These are phyloP conservation scores for Petrocephalus sullivani DNA, from an alignment of 2,797 vertebrate species.

Conservation along the genomic window DNA sequence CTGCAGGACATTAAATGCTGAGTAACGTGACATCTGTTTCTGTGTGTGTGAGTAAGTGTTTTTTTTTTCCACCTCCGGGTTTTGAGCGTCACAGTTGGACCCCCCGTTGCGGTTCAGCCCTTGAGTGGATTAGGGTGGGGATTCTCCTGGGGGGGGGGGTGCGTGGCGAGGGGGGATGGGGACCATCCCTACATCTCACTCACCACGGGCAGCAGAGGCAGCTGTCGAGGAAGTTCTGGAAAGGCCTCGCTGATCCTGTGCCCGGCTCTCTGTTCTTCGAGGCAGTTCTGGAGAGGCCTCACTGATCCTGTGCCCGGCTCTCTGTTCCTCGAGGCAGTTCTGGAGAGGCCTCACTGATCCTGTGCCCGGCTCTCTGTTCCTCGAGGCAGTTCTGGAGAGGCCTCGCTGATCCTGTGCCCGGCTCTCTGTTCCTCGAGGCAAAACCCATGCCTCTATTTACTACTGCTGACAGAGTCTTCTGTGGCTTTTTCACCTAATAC, in stretches of 20 bases:
- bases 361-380: neutral
- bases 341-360: neutral
- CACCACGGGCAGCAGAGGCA: neutral
- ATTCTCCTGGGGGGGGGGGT: neutral
- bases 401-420: neutral
- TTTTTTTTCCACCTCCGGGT: neutral
- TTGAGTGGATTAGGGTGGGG: neutral
- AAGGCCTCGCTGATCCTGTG: neutral
- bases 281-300: neutral
- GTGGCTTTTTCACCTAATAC: neutral
- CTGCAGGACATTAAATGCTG: neutral
- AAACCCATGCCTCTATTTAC: neutral
- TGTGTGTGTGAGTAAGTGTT: neutral
- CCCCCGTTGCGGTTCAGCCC: neutral
- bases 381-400: neutral
- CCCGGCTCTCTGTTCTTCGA: neutral
- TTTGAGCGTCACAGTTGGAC: neutral
- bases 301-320: neutral
- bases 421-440: neutral
- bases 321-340: neutral
- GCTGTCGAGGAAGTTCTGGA: neutral
- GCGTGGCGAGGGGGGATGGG: too few relatives aligned
- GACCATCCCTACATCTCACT: neutral
- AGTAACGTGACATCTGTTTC: slow-evolving; percentile 11
- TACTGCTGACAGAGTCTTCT: neutral